Evolutionary conservation across 2,888 invertebrate genomes (phyloP).

Genomic region (Asteroscopus sphinx): DNA sequence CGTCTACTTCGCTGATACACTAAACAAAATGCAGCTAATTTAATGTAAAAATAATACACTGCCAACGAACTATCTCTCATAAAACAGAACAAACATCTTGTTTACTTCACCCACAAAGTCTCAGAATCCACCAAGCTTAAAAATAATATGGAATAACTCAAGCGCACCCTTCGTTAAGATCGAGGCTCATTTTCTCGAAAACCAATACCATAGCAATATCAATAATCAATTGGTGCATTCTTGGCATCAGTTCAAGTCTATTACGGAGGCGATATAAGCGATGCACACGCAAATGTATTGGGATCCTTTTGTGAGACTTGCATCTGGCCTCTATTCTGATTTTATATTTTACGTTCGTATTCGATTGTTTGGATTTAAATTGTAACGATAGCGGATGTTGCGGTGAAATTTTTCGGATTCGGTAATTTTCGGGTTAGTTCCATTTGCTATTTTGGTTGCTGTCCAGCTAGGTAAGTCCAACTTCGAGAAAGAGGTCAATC

Average conservation of each 20-base stretch:
- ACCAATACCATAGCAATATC: conserved; percentile 87
- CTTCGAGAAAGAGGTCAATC: too few relatives aligned
- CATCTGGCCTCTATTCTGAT: conserved; percentile 68
- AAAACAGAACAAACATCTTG: conserved; percentile 33
- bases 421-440: conserved; percentile 44
- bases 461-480: too few relatives aligned
- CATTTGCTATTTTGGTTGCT: conserved; percentile 11
- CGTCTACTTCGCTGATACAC: neutral
- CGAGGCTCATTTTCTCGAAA: conserved; percentile 77
- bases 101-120: conserved; percentile 33
- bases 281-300: conserved; percentile 81
- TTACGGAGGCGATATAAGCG: conserved; percentile 76
- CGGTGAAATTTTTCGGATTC: conserved; percentile 37
- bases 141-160: conserved; percentile 58
- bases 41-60: conserved; percentile 15
- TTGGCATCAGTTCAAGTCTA: conserved; percentile 88
- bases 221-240: conserved; percentile 89
- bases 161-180: conserved; percentile 67
- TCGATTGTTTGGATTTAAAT: conserved; percentile 55
- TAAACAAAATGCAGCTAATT: conserved; percentile 7
- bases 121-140: conserved; percentile 36
- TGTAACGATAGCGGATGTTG: conserved; percentile 49
- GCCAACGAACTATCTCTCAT: conserved; percentile 9
- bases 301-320: conserved; percentile 76
- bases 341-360: conserved; percentile 58